A percentile compares a stretch with the other conserved stretches of the same genome.
Conservation (phyloP, 1,140 invertebrate genomes). For the Drosophila ohnishii region DNA sequence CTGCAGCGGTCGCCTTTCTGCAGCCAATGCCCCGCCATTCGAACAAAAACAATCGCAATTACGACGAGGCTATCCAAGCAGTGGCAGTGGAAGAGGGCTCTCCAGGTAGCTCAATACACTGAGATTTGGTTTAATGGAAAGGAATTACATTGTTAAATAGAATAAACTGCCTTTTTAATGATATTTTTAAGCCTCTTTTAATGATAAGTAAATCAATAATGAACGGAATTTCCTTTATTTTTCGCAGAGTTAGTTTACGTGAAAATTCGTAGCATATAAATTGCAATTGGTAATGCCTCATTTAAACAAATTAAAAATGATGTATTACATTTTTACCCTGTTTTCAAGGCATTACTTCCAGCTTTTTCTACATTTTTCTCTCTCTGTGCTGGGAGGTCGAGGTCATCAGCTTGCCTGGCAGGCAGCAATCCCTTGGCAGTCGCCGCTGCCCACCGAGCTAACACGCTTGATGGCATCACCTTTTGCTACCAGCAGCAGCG, state of each 20-base stretch:
- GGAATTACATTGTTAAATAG: no score
- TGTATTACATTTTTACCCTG: no score
- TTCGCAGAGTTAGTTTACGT: not conserved
- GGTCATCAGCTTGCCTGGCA: slow-evolving; percentile 35
- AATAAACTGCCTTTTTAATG: not conserved
- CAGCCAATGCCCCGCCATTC: slow-evolving; percentile 54
- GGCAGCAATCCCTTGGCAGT: slow-evolving; percentile 37
- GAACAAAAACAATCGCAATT: slow-evolving; percentile 70
- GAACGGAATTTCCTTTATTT: no score
- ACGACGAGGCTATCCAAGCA: slow-evolving; percentile 46
- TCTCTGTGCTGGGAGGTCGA: slow-evolving; percentile 29
- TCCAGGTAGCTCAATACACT: slow-evolving; percentile 9
- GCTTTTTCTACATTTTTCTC: not conserved
- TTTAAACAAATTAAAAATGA: not conserved
- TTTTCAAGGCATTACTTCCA: no score
- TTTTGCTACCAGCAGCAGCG: slow-evolving; percentile 1
- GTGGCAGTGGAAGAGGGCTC: slow-evolving; percentile 8
- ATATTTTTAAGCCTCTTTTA: no score
- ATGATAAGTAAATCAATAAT: not conserved
- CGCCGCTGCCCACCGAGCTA: slow-evolving; percentile 41
- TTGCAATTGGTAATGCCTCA: not conserved
- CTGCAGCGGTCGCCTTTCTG: slow-evolving; percentile 50
- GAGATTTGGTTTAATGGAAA: not conserved
- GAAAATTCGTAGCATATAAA: not conserved
- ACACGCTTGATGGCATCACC: slow-evolving; percentile 71